Conservation (phyloP, 1,140 invertebrate genomes). For the Marisa cornuarietis region DNA sequence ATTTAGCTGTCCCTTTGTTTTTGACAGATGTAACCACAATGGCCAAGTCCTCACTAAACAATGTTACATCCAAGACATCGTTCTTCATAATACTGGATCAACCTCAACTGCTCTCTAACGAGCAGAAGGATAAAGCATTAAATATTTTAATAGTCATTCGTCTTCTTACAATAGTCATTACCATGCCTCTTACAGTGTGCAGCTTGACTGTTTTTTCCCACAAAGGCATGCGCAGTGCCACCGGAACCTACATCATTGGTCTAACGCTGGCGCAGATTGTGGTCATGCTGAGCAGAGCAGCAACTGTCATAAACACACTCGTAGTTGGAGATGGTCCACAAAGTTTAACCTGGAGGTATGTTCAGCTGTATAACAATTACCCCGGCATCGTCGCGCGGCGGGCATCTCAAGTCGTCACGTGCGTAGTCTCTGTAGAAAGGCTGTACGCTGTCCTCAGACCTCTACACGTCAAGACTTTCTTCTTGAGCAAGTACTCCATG, state of each 20-base stretch:
- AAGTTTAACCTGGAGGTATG: background rate
- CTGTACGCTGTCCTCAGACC: constrained; percentile 19
- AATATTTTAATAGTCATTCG: constrained; percentile 6
- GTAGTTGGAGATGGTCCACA: background rate
- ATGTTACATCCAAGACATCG: background rate
- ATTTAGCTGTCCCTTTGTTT: too few relatives aligned
- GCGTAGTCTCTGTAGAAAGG: constrained; percentile 3
- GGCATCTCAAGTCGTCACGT: constrained; percentile 12
- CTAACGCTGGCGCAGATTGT: constrained; percentile 16
- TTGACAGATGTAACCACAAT: too few relatives aligned
- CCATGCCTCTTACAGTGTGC: background rate
- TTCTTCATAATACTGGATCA: background rate
- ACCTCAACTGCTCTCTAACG: background rate
- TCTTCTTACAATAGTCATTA: background rate
- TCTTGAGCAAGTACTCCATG: background rate
- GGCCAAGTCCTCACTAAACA: background rate
- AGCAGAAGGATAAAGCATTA: background rate
- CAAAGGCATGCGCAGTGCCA: constrained; percentile 16
- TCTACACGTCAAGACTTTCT: constrained; percentile 6
- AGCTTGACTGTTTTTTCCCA: constrained; percentile 6
- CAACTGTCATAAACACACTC: background rate
- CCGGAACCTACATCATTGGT: constrained; percentile 17
- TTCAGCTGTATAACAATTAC: background rate
- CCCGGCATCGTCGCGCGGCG: constrained; percentile 3
- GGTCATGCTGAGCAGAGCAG: background rate